phyloP scores from a whole-genome alignment of 1,140 invertebrate species.

The Drosophila auraria region DNA sequence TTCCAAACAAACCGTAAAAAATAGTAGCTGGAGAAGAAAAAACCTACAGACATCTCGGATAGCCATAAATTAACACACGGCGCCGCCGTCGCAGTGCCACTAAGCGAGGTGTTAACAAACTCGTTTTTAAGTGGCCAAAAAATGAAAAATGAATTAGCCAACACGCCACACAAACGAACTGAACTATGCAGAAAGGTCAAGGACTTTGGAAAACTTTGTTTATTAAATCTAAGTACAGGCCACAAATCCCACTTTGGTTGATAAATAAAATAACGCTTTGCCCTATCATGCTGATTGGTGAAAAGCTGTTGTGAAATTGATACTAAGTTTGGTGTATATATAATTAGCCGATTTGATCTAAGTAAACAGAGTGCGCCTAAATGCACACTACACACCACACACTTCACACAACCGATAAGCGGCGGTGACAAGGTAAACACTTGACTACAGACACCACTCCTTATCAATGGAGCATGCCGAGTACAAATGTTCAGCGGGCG shows the following conservation, averaged over 20 bases:
- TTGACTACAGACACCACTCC: slow-evolving; percentile 20
- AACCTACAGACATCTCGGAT: slow-evolving; percentile 35
- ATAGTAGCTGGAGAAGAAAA: slow-evolving; percentile 37
- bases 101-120: slow-evolving; percentile 70
- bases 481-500: slow-evolving; percentile 30
- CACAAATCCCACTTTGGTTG: slow-evolving; percentile 5
- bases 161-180: slow-evolving; percentile 24
- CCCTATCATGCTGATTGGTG: slow-evolving; percentile 30
- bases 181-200: slow-evolving; percentile 68
- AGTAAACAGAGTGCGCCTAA: slow-evolving; percentile 29
- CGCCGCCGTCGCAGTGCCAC: slow-evolving; percentile 53
- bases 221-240: slow-evolving; percentile 7
- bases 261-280: slow-evolving; percentile 9
- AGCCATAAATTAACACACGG: slow-evolving; percentile 63
- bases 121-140: slow-evolving; percentile 64
- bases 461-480: slow-evolving; percentile 30
- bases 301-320: slow-evolving; percentile 40
- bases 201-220: slow-evolving; percentile 43
- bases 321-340: slow-evolving; percentile 18
- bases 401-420: slow-evolving; percentile 9
- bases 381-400: slow-evolving; percentile 23
- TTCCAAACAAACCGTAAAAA: slow-evolving; percentile 69
- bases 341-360: slow-evolving; percentile 17
- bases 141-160: slow-evolving; percentile 22
- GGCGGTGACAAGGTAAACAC: slow-evolving; percentile 38